Evolutionary conservation across 2,797 vertebrate species (phyloP).

Genomic region (Microctenopoma steveboyesi): DNA sequence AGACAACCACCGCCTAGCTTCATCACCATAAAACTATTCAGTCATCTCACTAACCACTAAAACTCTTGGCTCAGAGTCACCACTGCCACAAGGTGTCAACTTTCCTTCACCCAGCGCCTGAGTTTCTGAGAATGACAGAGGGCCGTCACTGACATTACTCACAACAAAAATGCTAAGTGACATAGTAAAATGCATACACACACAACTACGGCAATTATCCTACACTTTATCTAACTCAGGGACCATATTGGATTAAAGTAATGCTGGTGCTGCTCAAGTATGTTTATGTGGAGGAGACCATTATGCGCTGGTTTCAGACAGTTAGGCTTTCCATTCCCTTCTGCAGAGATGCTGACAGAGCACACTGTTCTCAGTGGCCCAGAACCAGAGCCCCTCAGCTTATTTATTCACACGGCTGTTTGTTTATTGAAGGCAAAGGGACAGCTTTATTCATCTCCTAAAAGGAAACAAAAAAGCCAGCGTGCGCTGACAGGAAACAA

Average conservation of each 20-base stretch:
- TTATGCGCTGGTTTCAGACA: conserved; percentile 50
- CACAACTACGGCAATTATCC: conserved; percentile 32
- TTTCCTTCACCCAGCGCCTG: conserved; percentile 24
- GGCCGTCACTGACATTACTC: conserved; percentile 30
- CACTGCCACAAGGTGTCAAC: conserved; percentile 57
- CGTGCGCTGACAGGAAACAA: conserved; percentile 69
- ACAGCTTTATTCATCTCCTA: conserved; percentile 74
- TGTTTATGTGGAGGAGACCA: conserved; percentile 61
- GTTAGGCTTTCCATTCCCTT: conserved; percentile 50
- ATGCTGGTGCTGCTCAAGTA: conserved; percentile 39
- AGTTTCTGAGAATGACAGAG: conserved; percentile 53
- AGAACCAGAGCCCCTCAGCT: conserved; percentile 72
- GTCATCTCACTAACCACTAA: conserved; percentile 54
- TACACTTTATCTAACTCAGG: conserved; percentile 20
- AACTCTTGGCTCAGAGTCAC: conserved; percentile 40
- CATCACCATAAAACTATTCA: conserved; percentile 73
- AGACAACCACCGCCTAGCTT: conserved; percentile 73
- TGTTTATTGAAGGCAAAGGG: conserved; percentile 79
- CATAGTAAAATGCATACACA: conserved; percentile 42
- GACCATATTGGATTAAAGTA: conserved; percentile 41
- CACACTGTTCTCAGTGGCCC: conserved; percentile 62
- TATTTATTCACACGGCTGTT: conserved; percentile 81
- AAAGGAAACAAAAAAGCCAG: conserved; percentile 70
- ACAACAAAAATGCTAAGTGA: conserved; percentile 44
- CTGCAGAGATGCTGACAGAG: conserved; percentile 67